Evolutionary conservation across 2,113 vertebrate genomes (phyloP).

Genomic region (Clarias macrocephalus): DNA sequence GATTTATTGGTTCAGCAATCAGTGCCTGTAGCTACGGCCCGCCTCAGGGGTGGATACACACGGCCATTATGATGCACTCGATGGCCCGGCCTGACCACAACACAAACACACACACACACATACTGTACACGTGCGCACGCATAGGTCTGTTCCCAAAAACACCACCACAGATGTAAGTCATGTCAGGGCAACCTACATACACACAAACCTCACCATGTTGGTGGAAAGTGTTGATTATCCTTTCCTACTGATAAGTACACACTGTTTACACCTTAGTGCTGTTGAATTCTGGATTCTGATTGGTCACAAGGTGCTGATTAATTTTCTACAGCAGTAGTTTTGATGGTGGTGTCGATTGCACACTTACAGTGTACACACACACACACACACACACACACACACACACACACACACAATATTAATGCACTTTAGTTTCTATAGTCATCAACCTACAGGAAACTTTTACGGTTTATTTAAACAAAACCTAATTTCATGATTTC

Average conservation of each 20-base stretch:
- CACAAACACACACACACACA: constrained; percentile 44
- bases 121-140: constrained; percentile 29
- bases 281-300: background rate
- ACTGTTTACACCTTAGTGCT: background rate
- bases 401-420: too few species aligned
- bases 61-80: constrained; percentile 81
- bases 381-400: too few species aligned
- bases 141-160: background rate
- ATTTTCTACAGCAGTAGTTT: background rate
- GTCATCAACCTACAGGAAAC: background rate
- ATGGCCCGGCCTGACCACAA: constrained; percentile 68
- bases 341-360: background rate
- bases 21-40: constrained; percentile 79
- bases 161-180: constrained; percentile 48
- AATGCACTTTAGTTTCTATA: too few species aligned
- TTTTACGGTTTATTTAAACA: background rate
- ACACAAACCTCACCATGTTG: background rate
- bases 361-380: too few species aligned
- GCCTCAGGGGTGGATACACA: constrained; percentile 59
- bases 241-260: background rate
- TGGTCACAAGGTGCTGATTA: background rate
- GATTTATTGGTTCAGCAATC: constrained; percentile 99
- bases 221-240: background rate
- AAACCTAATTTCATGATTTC: too few species aligned
- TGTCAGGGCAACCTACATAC: background rate